A percentile compares a stretch with the other conserved stretches of the same genome.
These are phyloP conservation scores for Danionella cerebrum DNA, from an alignment of 2,113 vertebrate species.

Conservation along the genomic window DNA sequence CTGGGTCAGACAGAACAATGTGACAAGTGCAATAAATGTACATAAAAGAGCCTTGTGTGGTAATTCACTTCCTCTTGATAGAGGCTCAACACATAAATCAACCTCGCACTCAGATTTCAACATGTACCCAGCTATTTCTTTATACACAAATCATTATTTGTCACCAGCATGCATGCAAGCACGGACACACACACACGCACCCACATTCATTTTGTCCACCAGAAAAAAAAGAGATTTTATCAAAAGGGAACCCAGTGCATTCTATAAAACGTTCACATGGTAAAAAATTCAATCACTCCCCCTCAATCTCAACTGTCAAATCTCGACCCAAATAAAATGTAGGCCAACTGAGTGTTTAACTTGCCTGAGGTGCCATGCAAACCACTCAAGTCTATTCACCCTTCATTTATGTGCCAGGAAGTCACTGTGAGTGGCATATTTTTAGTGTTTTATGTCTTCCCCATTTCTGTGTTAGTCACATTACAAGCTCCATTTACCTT, in stretches of 20 bases:
- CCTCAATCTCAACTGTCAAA: constrained; percentile 13
- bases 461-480: not conserved
- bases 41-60: constrained; percentile 54
- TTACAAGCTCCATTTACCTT: not conserved
- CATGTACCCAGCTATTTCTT: constrained; percentile 12
- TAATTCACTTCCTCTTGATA: constrained; percentile 52
- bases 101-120: not conserved
- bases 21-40: constrained; percentile 47
- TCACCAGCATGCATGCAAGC: no score
- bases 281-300: not conserved
- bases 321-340: constrained; percentile 22
- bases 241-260: not conserved
- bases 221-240: not conserved
- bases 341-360: constrained; percentile 17
- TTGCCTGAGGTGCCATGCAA: constrained; percentile 12
- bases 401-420: not conserved
- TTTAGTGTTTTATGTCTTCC: not conserved
- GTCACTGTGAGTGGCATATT: not conserved
- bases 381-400: not conserved
- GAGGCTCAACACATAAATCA: constrained; percentile 52
- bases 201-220: not conserved
- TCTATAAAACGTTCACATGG: not conserved
- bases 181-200: not conserved
- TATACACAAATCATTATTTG: not conserved
- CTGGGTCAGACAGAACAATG: constrained; percentile 28